Percentiles rank a stretch among this genome's conserved stretches.
phyloP scores from a whole-genome alignment of 1,140 invertebrate genomes.

The Drosophila jambulina region DNA sequence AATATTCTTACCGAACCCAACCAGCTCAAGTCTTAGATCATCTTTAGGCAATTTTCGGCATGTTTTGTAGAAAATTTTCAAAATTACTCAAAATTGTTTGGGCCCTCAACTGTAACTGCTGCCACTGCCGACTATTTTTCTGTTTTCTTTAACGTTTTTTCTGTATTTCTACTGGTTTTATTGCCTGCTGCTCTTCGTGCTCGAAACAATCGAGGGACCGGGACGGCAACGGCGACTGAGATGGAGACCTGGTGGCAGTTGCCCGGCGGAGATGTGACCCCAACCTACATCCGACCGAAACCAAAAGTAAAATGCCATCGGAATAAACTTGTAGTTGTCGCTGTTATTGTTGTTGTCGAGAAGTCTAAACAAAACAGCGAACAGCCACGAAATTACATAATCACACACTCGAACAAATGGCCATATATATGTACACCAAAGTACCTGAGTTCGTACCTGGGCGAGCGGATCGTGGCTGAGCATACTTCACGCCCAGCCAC shows the following conservation, averaged over 20 bases:
- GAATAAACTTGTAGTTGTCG: constrained; percentile 52
- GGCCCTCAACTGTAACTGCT: constrained; percentile 57
- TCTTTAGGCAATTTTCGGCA: constrained; percentile 10
- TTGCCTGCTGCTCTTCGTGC: constrained; percentile 34
- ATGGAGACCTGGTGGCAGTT: constrained; percentile 46
- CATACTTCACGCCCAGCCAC: constrained; percentile 60
- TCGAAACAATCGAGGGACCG: constrained; percentile 45
- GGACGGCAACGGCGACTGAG: not conserved
- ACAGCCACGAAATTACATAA: constrained; percentile 66
- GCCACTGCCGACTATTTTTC: constrained; percentile 25
- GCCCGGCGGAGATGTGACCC: constrained; percentile 73
- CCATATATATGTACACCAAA: constrained; percentile 5
- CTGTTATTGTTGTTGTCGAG: constrained; percentile 19
- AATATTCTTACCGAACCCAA: not conserved
- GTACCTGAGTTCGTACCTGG: constrained; percentile 7
- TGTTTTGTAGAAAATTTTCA: constrained; percentile 9
- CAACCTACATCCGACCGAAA: constrained; percentile 77
- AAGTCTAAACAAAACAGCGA: constrained; percentile 56
- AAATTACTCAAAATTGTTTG: constrained; percentile 55
- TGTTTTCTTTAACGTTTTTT: constrained; percentile 12
- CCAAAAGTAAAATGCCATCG: constrained; percentile 80
- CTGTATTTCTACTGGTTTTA: constrained; percentile 2
- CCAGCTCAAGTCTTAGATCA: constrained; percentile 27
- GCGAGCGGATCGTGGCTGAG: constrained; percentile 43
- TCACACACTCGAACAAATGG: constrained; percentile 45